phyloP scores from a whole-genome alignment of 2,797 vertebrate species.

The Tapera naevia region DNA sequence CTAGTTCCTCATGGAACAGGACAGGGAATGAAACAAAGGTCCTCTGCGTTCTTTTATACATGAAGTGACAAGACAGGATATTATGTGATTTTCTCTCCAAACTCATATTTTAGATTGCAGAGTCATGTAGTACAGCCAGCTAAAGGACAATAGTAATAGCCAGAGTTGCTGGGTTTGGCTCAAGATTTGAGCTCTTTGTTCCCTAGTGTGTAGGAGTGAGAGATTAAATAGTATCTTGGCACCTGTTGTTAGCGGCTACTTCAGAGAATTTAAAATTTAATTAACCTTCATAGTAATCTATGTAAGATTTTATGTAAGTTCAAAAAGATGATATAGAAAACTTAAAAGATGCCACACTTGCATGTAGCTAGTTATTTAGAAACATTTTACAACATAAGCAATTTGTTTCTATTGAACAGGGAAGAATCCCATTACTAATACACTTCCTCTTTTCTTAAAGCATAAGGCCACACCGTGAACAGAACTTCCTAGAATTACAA shows the following conservation, averaged over 20 bases:
- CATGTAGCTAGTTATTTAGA: not conserved
- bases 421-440: not conserved
- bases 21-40: not conserved
- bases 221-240: not conserved
- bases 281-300: constrained; percentile 24
- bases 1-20: fast-evolving
- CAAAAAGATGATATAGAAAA: not conserved
- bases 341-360: not conserved
- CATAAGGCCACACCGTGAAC: not conserved
- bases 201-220: not conserved
- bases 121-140: not conserved
- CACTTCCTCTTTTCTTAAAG: not conserved
- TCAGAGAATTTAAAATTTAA: constrained; percentile 44
- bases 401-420: not conserved
- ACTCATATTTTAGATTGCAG: not conserved
- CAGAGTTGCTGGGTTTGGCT: constrained; percentile 15
- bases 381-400: not conserved
- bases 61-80: not conserved
- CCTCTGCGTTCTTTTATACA: not conserved
- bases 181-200: not conserved
- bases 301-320: not conserved
- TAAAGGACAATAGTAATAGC: not conserved
- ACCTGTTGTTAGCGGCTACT: constrained; percentile 10
- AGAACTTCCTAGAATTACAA: not conserved
- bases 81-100: not conserved